These are phyloP conservation scores for Neopelma chrysocephalum DNA, from an alignment of 2,797 vertebrate genomes.

Conservation along the genomic window DNA sequence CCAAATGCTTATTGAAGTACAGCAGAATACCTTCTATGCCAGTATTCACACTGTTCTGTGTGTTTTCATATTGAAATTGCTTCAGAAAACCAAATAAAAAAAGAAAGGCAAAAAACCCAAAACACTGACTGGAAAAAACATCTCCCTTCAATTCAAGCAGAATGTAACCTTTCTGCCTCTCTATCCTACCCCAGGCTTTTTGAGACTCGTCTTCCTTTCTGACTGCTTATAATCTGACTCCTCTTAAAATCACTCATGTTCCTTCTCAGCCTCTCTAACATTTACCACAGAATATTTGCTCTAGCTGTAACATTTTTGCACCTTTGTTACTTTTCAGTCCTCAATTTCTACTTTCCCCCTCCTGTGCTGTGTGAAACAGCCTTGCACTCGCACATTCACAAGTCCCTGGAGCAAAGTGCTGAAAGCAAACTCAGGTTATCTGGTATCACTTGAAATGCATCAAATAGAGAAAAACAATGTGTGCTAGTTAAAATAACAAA, in stretches of 20 bases:
- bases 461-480: neutral
- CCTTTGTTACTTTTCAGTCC: neutral
- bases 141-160: neutral
- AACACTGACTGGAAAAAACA: neutral
- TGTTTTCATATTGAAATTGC: neutral
- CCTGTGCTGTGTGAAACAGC: neutral
- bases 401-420: neutral
- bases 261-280: neutral
- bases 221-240: neutral
- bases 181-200: neutral
- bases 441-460: neutral
- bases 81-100: neutral
- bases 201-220: neutral
- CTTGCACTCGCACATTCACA: rapidly evolving
- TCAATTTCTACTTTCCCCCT: neutral
- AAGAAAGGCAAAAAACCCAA: neutral
- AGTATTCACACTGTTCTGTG: neutral
- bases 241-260: neutral
- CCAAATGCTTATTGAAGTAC: neutral
- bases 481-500: neutral
- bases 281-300: neutral
- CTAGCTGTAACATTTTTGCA: neutral
- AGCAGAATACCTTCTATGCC: neutral
- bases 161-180: neutral
- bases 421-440: neutral